Percentiles rank a stretch among this genome's conserved stretches.
Evolutionary conservation across 2,113 vertebrate species (phyloP).

Genomic region (Xiphias gladius): DNA sequence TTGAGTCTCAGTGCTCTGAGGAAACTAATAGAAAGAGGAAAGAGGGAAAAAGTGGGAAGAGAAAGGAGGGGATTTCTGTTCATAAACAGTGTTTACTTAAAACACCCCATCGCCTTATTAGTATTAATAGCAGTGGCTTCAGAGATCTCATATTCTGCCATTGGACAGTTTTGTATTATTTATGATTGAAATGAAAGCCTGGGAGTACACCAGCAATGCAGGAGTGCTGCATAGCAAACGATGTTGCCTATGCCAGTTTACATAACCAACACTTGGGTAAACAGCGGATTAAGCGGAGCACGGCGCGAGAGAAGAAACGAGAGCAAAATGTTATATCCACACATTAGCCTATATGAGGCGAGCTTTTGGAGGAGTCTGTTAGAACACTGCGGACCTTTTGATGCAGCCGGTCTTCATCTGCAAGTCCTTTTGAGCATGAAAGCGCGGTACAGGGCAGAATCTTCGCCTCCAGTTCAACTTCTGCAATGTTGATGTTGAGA

Average conservation of each 20-base stretch:
- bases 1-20: constrained; percentile 60
- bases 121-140: constrained; percentile 86
- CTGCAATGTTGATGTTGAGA: constrained; percentile 36
- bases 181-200: constrained; percentile 82
- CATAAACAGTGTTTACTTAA: constrained; percentile 81
- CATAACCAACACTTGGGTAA: constrained; percentile 75
- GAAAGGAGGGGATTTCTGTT: constrained; percentile 26
- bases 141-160: constrained; percentile 82
- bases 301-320: constrained; percentile 38
- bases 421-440: constrained; percentile 75
- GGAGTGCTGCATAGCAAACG: constrained; percentile 75
- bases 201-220: constrained; percentile 54
- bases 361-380: constrained; percentile 19
- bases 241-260: constrained; percentile 76
- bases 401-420: constrained; percentile 70
- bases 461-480: constrained; percentile 53
- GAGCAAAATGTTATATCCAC: constrained; percentile 73
- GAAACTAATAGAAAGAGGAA: constrained; percentile 43
- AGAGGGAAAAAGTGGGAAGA: constrained; percentile 18
- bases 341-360: constrained; percentile 41
- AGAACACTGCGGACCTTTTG: constrained; percentile 57
- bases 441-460: constrained; percentile 35
- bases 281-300: constrained; percentile 69
- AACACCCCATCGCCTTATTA: constrained; percentile 80
- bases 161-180: constrained; percentile 85